Evolutionary conservation across 2,797 vertebrate genomes (phyloP).

Genomic region (Poecilia picta): DNA sequence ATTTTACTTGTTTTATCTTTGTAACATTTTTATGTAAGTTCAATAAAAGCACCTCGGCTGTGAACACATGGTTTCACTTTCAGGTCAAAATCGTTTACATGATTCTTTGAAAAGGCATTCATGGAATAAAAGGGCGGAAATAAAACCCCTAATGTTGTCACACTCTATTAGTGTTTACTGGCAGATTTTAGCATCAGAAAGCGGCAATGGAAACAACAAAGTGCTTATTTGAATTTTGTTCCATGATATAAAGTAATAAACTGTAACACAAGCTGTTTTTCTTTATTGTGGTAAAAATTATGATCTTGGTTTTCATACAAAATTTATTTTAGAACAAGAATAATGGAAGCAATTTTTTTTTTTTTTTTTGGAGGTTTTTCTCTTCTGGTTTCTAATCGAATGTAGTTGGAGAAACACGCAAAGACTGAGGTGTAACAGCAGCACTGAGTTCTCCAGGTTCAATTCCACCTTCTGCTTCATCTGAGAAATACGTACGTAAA

Average conservation of each 20-base stretch:
- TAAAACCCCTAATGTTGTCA: neutral
- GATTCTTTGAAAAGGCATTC: neutral
- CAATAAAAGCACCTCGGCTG: neutral
- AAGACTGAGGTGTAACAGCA: neutral
- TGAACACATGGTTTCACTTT: neutral
- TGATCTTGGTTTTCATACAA: neutral
- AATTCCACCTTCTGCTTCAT: neutral
- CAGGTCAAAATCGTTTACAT: neutral
- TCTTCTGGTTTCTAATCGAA: neutral
- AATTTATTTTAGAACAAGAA: neutral
- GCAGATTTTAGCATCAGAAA: neutral
- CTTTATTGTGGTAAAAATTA: neutral
- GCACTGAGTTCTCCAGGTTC: neutral
- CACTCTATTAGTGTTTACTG: neutral
- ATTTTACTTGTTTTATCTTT: neutral
- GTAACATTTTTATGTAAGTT: neutral
- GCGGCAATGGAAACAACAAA: neutral
- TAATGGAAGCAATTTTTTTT: neutral
- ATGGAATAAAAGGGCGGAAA: neutral
- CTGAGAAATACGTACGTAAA: neutral
- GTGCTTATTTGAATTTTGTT: neutral
- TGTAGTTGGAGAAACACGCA: neutral
- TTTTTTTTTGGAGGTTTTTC: neutral
- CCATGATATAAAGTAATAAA: neutral
- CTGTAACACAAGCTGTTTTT: neutral